phyloP scores from a whole-genome alignment of 2,113 vertebrate genomes.

The Mystacornis crossleyi region DNA sequence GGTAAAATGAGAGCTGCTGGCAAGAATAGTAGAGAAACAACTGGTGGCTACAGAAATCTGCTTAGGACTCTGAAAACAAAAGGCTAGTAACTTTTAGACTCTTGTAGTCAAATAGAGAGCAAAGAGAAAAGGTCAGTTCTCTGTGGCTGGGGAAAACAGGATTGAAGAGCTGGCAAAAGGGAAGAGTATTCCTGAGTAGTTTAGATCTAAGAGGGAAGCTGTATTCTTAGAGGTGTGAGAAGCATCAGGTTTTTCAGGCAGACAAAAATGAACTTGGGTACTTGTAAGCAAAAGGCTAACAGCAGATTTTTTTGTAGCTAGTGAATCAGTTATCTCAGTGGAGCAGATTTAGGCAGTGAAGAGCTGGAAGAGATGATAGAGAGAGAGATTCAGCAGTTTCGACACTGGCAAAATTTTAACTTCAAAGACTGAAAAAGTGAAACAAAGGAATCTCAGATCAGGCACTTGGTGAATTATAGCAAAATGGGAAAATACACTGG shows the following conservation, averaged over 20 bases:
- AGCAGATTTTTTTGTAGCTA: background rate
- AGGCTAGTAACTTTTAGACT: background rate
- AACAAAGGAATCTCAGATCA: background rate
- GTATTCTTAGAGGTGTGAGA: background rate
- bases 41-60: background rate
- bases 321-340: background rate
- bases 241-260: background rate
- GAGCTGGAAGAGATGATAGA: background rate
- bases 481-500: background rate
- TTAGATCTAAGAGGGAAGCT: background rate
- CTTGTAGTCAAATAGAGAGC: background rate
- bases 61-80: background rate
- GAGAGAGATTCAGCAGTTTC: background rate
- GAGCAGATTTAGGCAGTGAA: background rate
- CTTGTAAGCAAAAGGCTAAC: background rate
- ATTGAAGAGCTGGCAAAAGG: background rate
- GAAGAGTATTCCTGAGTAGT: background rate
- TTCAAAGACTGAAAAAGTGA: background rate
- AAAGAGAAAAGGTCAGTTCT: background rate
- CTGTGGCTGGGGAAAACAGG: background rate
- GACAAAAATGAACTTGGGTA: background rate
- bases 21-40: background rate
- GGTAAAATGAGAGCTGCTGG: background rate
- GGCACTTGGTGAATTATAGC: background rate
- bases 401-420: background rate